Conservation (phyloP, 1,140 invertebrate genomes). For the Lanistes nyassanus region DNA sequence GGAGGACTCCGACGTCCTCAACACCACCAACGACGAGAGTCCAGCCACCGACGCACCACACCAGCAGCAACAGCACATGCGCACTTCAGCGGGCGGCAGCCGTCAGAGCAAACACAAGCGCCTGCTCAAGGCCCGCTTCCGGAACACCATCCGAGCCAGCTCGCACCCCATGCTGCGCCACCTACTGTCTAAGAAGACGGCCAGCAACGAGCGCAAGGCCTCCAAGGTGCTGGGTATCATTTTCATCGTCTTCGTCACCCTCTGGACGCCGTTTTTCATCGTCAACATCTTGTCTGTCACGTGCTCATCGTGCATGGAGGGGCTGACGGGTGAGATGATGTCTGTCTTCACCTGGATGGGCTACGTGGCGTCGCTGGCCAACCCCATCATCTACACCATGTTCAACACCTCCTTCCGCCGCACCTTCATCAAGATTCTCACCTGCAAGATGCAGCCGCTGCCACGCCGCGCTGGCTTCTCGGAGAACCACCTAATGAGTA, state of each 20-base stretch:
- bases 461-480: constrained; percentile 14
- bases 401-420: constrained; percentile 66
- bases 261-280: constrained; percentile 67
- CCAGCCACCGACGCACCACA: constrained; percentile 8
- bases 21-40: constrained; percentile 30
- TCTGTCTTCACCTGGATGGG: constrained; percentile 65
- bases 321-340: constrained; percentile 54
- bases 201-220: constrained; percentile 64
- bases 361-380: constrained; percentile 65
- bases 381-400: constrained; percentile 68
- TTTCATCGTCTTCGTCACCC: constrained; percentile 62
- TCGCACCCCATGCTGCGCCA: constrained; percentile 33
- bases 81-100: neutral
- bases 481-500: neutral
- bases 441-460: constrained; percentile 35
- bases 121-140: constrained; percentile 25
- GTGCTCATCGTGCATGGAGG: constrained; percentile 49
- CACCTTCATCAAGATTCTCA: constrained; percentile 62
- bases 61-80: neutral
- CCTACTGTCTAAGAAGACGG: constrained; percentile 54
- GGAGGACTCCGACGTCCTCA: constrained; percentile 33
- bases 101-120: constrained; percentile 7
- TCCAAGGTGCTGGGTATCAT: constrained; percentile 66
- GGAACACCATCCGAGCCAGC: constrained; percentile 30
- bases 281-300: constrained; percentile 61